phyloP scores from a whole-genome alignment of 2,113 vertebrate species.

The Dicerorhinus sumatrensis region DNA sequence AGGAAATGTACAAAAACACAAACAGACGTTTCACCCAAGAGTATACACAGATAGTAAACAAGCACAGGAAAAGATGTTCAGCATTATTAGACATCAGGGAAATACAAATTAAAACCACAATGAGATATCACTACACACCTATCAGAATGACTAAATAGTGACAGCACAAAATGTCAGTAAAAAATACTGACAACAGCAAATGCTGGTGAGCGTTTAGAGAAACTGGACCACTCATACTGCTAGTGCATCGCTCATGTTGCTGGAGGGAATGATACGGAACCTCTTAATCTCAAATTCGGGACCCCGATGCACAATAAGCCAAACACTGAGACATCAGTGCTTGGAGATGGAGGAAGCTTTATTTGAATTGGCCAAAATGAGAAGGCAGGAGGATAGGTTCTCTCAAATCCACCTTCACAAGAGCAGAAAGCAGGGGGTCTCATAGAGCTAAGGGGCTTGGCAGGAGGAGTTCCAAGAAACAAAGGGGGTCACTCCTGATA shows the following conservation, averaged over 20 bases:
- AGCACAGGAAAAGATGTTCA: constrained; percentile 22
- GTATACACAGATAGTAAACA: constrained; percentile 22
- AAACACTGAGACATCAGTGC: too few species aligned
- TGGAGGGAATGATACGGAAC: background rate
- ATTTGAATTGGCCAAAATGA: too few species aligned
- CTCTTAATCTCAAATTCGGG: too few species aligned
- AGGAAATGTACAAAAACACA: constrained; percentile 36
- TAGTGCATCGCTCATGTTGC: background rate
- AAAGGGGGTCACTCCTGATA: too few species aligned
- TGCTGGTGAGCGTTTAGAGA: background rate
- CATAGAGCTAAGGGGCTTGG: too few species aligned
- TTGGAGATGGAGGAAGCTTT: too few species aligned
- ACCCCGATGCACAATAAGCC: too few species aligned
- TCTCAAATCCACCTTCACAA: too few species aligned
- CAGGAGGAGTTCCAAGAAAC: too few species aligned
- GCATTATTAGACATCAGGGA: constrained; percentile 19
- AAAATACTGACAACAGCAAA: background rate
- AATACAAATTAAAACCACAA: constrained; percentile 31
- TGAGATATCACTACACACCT: background rate
- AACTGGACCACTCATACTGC: background rate
- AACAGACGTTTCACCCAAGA: constrained; percentile 11
- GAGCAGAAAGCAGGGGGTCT: too few species aligned
- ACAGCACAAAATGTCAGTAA: background rate
- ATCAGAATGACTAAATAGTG: background rate
- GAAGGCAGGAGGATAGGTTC: too few species aligned